These are phyloP conservation scores for Scelioninae gen. 2 DNA, from an alignment of 2,888 invertebrate genomes.

Conservation along the genomic window DNA sequence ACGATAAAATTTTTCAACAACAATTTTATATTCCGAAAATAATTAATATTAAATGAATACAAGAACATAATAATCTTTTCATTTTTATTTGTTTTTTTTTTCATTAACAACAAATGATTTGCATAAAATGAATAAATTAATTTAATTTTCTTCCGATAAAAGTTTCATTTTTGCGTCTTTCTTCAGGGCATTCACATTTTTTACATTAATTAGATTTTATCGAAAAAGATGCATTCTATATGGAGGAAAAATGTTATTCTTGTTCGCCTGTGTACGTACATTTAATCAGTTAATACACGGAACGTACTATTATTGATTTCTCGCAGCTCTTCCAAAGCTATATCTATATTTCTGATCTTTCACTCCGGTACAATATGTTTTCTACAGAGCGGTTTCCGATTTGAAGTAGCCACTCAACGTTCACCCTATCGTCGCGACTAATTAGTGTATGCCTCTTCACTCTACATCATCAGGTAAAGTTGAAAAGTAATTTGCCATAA, in stretches of 20 bases:
- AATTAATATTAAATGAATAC: too few species aligned
- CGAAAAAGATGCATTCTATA: not conserved
- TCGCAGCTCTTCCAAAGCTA: conserved; percentile 6
- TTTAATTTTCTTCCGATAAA: too few species aligned
- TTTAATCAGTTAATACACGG: conserved; percentile 42
- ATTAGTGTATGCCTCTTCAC: conserved; percentile 48
- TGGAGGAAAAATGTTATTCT: conserved; percentile 14
- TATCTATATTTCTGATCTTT: conserved; percentile 40
- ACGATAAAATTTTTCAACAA: too few species aligned
- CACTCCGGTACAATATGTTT: conserved; percentile 48
- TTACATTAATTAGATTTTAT: conserved; percentile 4
- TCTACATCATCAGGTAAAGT: conserved; percentile 32
- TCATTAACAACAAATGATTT: too few species aligned
- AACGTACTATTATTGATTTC: conserved; percentile 50
- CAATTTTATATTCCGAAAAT: too few species aligned
- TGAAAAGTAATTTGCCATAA: conserved; percentile 45
- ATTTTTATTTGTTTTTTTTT: too few species aligned
- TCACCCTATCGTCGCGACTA: conserved; percentile 49
- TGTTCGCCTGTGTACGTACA: conserved; percentile 13
- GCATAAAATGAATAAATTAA: too few species aligned
- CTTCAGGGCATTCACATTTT: too few species aligned
- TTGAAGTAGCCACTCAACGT: conserved; percentile 51
- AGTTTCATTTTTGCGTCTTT: too few species aligned
- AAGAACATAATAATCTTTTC: too few species aligned
- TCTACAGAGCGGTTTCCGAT: conserved; percentile 45